Evolutionary conservation across 2,888 invertebrate species (phyloP), one percentile per base, ranked within the genome.

Genomic region (Meteorus cinctellus): DNA sequence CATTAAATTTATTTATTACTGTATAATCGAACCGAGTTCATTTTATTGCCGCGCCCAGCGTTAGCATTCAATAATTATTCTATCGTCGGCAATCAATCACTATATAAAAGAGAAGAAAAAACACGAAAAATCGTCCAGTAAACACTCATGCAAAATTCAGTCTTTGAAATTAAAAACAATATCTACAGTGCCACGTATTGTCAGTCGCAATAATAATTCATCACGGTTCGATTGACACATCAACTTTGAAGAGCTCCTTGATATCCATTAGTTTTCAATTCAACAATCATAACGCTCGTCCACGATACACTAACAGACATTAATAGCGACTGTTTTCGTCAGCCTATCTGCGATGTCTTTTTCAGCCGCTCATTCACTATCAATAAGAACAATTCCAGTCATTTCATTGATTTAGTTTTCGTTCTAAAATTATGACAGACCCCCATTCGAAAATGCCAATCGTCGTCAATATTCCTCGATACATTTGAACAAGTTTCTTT

Each of bases 151-250:
- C 79, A 84, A 82, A 81, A 81, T 82, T 85, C 87, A 85, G 86
- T 88, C 85, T 88, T 87, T 83, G 82, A 84, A 87, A 83, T 86
- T 82, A 87, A 87, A 80, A 78, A 71, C 65, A 66, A 66, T 81
- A 77, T 81, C 79, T 77, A 79, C 70, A 73, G 70, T 72, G 78
- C 73, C 77, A 74, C 76, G 74, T 62, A 72, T 66, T 34, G 68
- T 76, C 76, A 45, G 81, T 84, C 76, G 72, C 55, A 68, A 31
- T 67, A 60, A 72, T 77, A 76, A 72, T 51, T 48, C 55, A 55
- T 55, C 55, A 55, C 55, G 55, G 55, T 55, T 55, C 55, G 55
- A 67, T 72, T 65, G 34, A 55, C 60, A 65, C 69, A 63, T 27
- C 34, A 66, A 75, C 45, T 48, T 59, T 55, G 41, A 65, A n/a